Conservation (phyloP, 2,797 vertebrate species). For the Xenops minutus region DNA sequence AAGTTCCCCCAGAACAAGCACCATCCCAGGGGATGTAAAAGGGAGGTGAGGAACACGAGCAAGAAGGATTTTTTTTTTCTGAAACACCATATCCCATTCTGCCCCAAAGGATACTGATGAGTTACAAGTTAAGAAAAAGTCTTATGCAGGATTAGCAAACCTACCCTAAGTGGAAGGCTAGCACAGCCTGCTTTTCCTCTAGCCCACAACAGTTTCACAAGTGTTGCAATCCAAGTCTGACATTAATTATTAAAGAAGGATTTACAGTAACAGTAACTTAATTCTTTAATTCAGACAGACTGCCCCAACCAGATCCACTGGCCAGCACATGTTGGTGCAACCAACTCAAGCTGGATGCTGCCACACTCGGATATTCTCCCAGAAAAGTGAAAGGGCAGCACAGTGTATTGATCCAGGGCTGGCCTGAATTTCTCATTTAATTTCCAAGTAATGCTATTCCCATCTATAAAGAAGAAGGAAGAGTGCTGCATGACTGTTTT, state of each 20-base stretch:
- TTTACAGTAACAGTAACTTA: neutral
- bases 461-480: neutral
- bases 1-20: neutral
- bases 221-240: neutral
- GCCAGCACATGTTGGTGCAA: neutral
- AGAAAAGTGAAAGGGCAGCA: neutral
- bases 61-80: neutral
- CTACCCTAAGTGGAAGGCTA: neutral
- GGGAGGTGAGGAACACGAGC: fast-evolving
- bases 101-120: neutral
- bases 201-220: neutral
- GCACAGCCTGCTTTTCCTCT: neutral
- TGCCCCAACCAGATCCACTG: neutral
- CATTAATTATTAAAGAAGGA: neutral
- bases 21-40: neutral
- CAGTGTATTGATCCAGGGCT: neutral
- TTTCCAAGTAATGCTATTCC: neutral
- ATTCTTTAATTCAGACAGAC: neutral
- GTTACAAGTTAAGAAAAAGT: neutral
- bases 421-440: neutral
- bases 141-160: neutral
- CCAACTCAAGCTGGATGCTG: neutral
- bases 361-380: neutral
- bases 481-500: fast-evolving
- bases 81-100: neutral